phyloP scores from a whole-genome alignment of 2,888 invertebrate species.

The Eledone cirrhosa region DNA sequence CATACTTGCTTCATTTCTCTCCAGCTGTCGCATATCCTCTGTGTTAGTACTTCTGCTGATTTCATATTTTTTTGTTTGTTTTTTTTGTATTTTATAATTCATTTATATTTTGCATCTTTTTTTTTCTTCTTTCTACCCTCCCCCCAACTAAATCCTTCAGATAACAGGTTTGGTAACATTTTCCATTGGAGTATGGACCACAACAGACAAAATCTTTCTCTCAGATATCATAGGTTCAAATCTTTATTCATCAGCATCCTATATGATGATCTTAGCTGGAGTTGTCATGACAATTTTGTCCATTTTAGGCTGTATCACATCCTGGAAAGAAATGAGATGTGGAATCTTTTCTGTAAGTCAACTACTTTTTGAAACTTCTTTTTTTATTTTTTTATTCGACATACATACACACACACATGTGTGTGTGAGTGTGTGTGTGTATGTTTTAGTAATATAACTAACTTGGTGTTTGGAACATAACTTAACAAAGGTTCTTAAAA shows the following conservation, averaged over 20 bases:
- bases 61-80: no score
- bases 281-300: conserved; percentile 82
- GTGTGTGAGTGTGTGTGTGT: background rate
- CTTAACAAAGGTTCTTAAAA: no score
- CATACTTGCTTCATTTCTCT: no score
- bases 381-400: background rate
- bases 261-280: conserved; percentile 84
- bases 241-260: conserved; percentile 85
- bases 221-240: conserved; percentile 86
- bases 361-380: background rate
- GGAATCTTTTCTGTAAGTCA: conserved; percentile 84
- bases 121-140: no score
- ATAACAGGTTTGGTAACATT: conserved; percentile 68
- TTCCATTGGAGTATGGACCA: conserved; percentile 84
- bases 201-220: conserved; percentile 84
- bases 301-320: conserved; percentile 89
- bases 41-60: no score
- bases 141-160: conserved; percentile 40
- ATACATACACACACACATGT: background rate
- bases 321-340: conserved; percentile 89
- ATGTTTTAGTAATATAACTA: no score
- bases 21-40: no score
- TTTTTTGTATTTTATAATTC: background rate
- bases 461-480: no score
- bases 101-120: background rate